phyloP scores from a whole-genome alignment of 2,797 vertebrate species.

The Onychomys arenicola region DNA sequence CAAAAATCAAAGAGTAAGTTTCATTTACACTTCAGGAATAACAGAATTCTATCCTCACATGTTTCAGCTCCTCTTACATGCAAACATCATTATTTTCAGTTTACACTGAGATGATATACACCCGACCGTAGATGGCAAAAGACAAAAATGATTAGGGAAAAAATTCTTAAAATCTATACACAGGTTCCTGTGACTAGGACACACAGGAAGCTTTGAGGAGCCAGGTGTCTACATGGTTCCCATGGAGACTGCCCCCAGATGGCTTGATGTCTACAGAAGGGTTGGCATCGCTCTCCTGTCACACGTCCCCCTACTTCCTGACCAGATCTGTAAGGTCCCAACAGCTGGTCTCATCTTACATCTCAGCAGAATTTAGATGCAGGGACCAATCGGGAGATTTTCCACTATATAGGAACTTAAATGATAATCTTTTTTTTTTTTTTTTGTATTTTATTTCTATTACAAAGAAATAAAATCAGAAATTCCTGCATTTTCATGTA shows the following conservation, averaged over 20 bases:
- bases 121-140: background rate
- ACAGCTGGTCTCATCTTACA: constrained; percentile 23
- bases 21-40: constrained; percentile 13
- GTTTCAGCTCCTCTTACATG: background rate
- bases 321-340: constrained; percentile 27
- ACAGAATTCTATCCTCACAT: background rate
- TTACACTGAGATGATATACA: background rate
- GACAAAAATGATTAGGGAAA: constrained; percentile 17
- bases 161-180: constrained; percentile 17
- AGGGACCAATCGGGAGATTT: constrained; percentile 41
- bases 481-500: constrained; percentile 42
- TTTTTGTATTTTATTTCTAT: constrained; percentile 30
- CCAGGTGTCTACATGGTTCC: background rate
- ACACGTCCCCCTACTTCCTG: background rate
- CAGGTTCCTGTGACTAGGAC: background rate
- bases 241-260: background rate
- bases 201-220: background rate
- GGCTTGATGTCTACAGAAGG: background rate
- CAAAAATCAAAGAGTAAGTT: constrained; percentile 44
- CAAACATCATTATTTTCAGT: background rate
- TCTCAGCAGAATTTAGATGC: constrained; percentile 17
- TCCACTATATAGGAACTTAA: constrained; percentile 17
- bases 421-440: constrained; percentile 12
- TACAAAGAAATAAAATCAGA: constrained; percentile 32
- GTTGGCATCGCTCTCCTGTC: background rate